Base-by-base conservation (phyloP, 2,888 invertebrate species). In the Dolichomitus sp. region DNA sequence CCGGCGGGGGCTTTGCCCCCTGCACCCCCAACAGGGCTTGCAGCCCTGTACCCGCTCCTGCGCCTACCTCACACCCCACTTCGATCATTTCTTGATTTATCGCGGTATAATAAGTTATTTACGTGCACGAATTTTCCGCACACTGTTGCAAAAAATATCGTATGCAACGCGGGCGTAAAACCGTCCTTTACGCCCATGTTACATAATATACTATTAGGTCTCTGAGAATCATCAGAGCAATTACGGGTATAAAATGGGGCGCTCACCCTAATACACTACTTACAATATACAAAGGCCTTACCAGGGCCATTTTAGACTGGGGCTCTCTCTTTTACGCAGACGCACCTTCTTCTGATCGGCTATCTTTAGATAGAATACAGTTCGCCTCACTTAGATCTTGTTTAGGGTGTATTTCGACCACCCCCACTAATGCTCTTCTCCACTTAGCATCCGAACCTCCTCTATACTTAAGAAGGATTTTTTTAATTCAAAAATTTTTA, bases 221-320 rank as follows among this genome's bases (percentile, higher is more conserved):
- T 14, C 0, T 77, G 1, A 37, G 50, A 3, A 50, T 77, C 9
- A 54, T 69, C 2, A 77, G 69, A 69, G 57, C 42, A 14, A 14
- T 57, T 23, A 27, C 57, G 3, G 70, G n/a, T 2, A 19, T 30
- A 6, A 42, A 4, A 4, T 70, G 70, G 70, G 70, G 70, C 4
- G 54, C 57, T 4, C 57, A 42, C 2, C 57, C 57, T 1, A 14
- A 23, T 2, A 70, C 27, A 4, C 12, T 70, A 6, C 11, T 57
- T 19, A 23, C 9, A 0, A 2, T 69, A 0, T 77, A 69, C 19
- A 69, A 77, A 19, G 69, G 77, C 6, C 27, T 69, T 4, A 37
- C 61, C 6, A 77, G 77, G 33, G 59, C 59, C 1, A 69, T 59
- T 2, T 7, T 63, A 4, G 70, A 78, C 9, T 78, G 78, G 78